These are phyloP conservation scores for Panzeria rudis DNA, from an alignment of 2,888 invertebrate species.

Conservation along the genomic window DNA sequence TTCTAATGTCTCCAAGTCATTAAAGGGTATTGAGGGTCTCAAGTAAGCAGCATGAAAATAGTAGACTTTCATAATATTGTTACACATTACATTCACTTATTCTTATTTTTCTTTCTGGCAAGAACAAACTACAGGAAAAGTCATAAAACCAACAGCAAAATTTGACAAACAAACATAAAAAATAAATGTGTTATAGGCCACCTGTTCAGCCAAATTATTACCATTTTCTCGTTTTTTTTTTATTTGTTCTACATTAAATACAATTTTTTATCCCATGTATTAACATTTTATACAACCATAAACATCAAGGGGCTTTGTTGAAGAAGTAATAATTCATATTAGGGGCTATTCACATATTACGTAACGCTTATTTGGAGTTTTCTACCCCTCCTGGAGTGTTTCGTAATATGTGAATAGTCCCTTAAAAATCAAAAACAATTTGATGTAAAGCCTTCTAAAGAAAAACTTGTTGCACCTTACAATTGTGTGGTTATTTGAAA, in stretches of 20 bases:
- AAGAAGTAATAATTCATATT: constrained; percentile 10
- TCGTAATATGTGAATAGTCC: too few relatives aligned
- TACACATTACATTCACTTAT: background rate
- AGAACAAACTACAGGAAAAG: background rate
- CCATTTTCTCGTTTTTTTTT: background rate
- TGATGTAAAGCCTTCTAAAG: background rate
- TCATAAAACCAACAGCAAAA: constrained; percentile 12
- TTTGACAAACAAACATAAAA: constrained; percentile 55
- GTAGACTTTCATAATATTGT: background rate
- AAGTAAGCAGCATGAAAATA: background rate
- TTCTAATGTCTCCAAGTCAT: background rate
- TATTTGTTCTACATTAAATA: background rate
- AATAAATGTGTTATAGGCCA: constrained; percentile 61
- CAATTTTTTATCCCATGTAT: background rate
- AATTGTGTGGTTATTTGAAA: background rate
- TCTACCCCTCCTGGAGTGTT: too few relatives aligned
- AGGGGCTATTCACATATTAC: too few relatives aligned
- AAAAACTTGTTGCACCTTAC: constrained; percentile 7
- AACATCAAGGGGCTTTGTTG: background rate
- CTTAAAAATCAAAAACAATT: background rate
- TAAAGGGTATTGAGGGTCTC: background rate
- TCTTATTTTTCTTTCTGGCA: background rate
- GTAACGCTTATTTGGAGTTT: too few relatives aligned
- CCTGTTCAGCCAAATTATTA: constrained; percentile 57
- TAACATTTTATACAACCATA: background rate